phyloP scores from a whole-genome alignment of 2,797 vertebrate species.

The Telmatherina bonti region DNA sequence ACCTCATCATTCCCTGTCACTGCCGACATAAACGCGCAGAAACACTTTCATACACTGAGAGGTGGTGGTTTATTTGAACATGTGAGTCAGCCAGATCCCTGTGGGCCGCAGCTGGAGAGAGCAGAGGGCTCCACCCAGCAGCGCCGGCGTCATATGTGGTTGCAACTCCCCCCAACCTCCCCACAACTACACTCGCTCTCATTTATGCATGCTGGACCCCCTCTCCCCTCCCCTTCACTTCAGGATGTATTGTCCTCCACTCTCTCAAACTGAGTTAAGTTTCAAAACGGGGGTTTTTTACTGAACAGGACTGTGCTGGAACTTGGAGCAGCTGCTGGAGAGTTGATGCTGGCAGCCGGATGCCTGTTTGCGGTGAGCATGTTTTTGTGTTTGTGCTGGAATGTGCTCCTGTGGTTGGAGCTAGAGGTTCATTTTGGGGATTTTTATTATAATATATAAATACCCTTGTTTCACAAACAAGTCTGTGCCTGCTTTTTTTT shows the following conservation, averaged over 20 bases:
- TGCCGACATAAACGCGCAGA: constrained; percentile 46
- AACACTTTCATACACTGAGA: constrained; percentile 41
- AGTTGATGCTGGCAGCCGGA: constrained; percentile 54
- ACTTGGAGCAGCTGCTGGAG: constrained; percentile 45
- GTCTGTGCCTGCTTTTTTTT: not conserved
- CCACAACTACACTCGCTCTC: constrained; percentile 42
- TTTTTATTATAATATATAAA: not conserved
- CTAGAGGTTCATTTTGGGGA: constrained; percentile 12
- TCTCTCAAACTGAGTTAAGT: constrained; percentile 63
- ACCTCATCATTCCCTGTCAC: constrained; percentile 13
- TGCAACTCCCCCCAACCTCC: constrained; percentile 41
- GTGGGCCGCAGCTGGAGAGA: constrained; percentile 68
- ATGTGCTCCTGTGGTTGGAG: constrained; percentile 31
- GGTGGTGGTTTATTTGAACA: constrained; percentile 75
- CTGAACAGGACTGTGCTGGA: constrained; percentile 43
- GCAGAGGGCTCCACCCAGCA: constrained; percentile 71
- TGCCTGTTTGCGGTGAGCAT: constrained; percentile 77
- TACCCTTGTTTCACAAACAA: constrained; percentile 7
- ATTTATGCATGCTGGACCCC: constrained; percentile 63
- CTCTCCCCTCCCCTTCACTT: constrained; percentile 66
- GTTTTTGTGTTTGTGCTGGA: constrained; percentile 63
- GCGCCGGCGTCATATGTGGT: constrained; percentile 67
- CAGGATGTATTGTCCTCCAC: constrained; percentile 79
- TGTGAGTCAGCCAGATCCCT: constrained; percentile 67
- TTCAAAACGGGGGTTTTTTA: constrained; percentile 56